Conservation (phyloP, 1,140 invertebrate genomes). For the Drosophila mayri region DNA sequence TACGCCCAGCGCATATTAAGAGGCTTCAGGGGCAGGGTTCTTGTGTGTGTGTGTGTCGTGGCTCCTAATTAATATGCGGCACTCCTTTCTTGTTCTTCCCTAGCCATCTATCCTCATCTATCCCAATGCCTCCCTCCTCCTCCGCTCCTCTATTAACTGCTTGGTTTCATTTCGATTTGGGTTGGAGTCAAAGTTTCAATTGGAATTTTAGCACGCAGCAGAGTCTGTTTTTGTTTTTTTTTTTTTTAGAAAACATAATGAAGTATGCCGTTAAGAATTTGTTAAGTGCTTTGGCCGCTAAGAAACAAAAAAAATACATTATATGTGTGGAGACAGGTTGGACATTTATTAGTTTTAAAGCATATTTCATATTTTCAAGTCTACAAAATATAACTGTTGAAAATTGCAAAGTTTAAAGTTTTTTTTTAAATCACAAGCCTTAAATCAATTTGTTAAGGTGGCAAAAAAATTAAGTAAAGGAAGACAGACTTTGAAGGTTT, state of each 20-base stretch:
- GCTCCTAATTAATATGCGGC: conserved; percentile 76
- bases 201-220: conserved; percentile 40
- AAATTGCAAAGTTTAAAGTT: not conserved
- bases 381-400: not conserved
- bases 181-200: conserved; percentile 19
- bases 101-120: conserved; percentile 2
- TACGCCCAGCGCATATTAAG: conserved; percentile 66
- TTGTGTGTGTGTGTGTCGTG: conserved; percentile 15
- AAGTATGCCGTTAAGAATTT: conserved; percentile 18
- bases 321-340: not conserved
- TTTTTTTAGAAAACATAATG: not conserved
- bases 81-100: conserved; percentile 65
- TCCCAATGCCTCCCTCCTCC: conserved; percentile 7
- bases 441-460: conserved; percentile 13
- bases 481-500: not conserved
- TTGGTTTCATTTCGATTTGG: conserved; percentile 43
- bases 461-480: not conserved
- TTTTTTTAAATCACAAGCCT: not conserved
- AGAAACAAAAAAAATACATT: not conserved
- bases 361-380: not conserved
- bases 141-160: conserved; percentile 27
- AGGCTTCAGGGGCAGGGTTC: conserved; percentile 23
- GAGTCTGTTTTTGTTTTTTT: not conserved
- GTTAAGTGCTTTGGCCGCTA: conserved; percentile 15
- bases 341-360: conserved; percentile 8